Percentiles rank a stretch among this genome's conserved stretches.
Conservation (phyloP, 2,113 vertebrate species). For the Acanthochromis polyacanthus region DNA sequence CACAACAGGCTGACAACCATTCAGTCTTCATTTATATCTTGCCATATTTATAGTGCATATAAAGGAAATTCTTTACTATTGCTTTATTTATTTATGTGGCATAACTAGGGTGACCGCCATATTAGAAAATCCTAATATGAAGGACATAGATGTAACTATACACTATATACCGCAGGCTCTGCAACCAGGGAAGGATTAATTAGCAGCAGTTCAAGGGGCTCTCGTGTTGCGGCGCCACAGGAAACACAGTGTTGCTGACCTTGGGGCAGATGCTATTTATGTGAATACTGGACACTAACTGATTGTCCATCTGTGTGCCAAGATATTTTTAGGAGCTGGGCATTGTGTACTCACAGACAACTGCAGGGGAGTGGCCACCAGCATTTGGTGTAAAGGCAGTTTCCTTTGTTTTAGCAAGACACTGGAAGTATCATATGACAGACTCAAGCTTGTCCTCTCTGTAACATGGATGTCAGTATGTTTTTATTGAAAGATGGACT, state of each 20-base stretch:
- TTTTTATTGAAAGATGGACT: neutral
- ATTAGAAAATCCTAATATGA: neutral
- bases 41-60: neutral
- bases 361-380: constrained; percentile 6
- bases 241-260: constrained; percentile 31
- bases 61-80: neutral
- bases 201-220: constrained; percentile 11
- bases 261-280: constrained; percentile 24
- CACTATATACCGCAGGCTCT: neutral
- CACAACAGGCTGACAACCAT: neutral
- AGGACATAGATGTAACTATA: constrained; percentile 1
- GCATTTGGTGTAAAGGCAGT: constrained; percentile 3
- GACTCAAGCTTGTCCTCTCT: neutral
- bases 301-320: constrained; percentile 18
- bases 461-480: constrained; percentile 7
- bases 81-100: neutral
- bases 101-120: neutral
- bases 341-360: constrained; percentile 33
- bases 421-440: constrained; percentile 12
- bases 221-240: constrained; percentile 9
- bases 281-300: constrained; percentile 24
- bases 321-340: constrained; percentile 43
- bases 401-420: constrained; percentile 24
- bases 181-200: constrained; percentile 22
- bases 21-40: neutral